These are phyloP conservation scores for Eilema sororculum DNA, from an alignment of 2,888 invertebrate species.

Conservation along the genomic window DNA sequence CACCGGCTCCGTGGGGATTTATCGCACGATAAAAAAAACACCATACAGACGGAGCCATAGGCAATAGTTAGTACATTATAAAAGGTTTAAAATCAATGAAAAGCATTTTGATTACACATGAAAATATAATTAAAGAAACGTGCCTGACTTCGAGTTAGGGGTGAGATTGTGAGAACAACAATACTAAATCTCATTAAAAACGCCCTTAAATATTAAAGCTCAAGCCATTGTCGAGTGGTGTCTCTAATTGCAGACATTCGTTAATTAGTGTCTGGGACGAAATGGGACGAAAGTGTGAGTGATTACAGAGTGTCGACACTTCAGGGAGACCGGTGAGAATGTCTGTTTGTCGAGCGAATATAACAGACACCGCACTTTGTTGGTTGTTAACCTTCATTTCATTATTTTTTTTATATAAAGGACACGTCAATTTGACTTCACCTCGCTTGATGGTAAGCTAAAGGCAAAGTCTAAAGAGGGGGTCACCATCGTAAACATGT, in stretches of 20 bases:
- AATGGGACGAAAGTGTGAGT: conserved; percentile 59
- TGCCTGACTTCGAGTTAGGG: conserved; percentile 41
- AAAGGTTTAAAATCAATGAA: not conserved
- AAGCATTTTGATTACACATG: conserved; percentile 31
- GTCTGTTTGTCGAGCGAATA: conserved; percentile 16
- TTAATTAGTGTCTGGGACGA: conserved; percentile 64
- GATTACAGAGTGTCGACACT: conserved; percentile 55
- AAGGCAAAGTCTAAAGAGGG: too few relatives aligned
- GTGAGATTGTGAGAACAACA: conserved; percentile 42
- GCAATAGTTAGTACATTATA: not conserved
- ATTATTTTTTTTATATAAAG: too few relatives aligned
- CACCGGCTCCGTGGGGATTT: too few relatives aligned
- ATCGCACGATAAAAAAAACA: too few relatives aligned
- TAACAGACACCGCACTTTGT: not conserved
- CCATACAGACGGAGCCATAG: too few relatives aligned
- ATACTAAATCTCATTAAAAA: conserved; percentile 56
- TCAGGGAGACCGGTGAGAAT: conserved; percentile 31
- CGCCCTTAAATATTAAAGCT: conserved; percentile 55
- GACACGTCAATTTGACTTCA: too few relatives aligned
- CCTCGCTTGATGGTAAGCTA: too few relatives aligned
- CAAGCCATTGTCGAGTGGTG: conserved; percentile 66
- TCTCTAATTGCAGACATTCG: conserved; percentile 58
- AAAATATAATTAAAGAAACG: conserved; percentile 45
- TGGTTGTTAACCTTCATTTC: conserved; percentile 7
- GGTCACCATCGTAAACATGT: too few relatives aligned